A percentile compares a stretch with the other conserved stretches of the same genome.
phyloP scores from a whole-genome alignment of 2,797 vertebrate species.

The Helicolenus hilgendorfi region DNA sequence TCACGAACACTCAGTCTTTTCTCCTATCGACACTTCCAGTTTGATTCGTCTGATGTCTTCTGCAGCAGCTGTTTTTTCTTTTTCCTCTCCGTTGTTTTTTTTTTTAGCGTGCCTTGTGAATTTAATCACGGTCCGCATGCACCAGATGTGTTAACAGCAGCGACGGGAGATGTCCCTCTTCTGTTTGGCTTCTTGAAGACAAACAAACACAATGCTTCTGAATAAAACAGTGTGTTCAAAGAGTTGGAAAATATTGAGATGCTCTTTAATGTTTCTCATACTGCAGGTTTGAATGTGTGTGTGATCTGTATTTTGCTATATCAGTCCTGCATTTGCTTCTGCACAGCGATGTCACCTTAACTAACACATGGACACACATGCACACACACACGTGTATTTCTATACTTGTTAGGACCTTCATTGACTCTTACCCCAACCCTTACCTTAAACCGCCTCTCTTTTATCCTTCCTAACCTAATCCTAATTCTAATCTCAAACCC shows the following conservation, averaged over 20 bases:
- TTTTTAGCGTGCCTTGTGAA: neutral
- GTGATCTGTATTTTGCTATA: neutral
- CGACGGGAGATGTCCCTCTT: slow-evolving; percentile 20
- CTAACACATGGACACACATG: neutral
- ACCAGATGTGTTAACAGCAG: slow-evolving; percentile 48
- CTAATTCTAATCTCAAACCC: neutral
- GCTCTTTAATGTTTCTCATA: slow-evolving; percentile 28
- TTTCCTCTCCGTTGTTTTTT: neutral
- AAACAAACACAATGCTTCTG: slow-evolving; percentile 31
- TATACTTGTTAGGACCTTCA: neutral
- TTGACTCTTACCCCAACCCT: neutral
- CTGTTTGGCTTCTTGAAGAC: slow-evolving; percentile 1
- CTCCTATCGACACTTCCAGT: neutral
- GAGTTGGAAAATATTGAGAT: slow-evolving; percentile 1
- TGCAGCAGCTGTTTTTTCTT: neutral
- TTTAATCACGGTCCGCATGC: slow-evolving; percentile 23
- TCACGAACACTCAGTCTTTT: slow-evolving; percentile 36
- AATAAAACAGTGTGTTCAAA: slow-evolving; percentile 41
- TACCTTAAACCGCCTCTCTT: neutral
- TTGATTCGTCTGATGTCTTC: neutral
- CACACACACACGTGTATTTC: neutral
- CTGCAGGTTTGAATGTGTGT: neutral
- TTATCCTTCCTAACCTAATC: neutral
- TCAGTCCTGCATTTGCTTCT: neutral
- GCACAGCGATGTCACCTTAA: neutral